Base-by-base conservation (phyloP, 2,113 vertebrate genomes). In the Mirounga angustirostris region DNA sequence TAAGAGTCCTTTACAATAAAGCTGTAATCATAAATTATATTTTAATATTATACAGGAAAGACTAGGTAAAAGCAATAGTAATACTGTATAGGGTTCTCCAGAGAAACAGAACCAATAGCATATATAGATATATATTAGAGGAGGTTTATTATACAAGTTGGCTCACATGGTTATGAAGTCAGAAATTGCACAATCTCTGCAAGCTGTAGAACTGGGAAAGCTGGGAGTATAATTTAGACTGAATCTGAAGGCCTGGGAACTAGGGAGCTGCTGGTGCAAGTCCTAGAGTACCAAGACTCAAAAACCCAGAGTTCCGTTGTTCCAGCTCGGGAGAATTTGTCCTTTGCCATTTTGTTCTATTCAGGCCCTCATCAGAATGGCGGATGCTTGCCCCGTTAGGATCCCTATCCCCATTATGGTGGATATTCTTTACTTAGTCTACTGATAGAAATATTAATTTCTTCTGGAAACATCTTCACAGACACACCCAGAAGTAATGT, bases 1-100 rank as follows among this genome's bases (percentile, higher is more conserved):
- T 69, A 79, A 40, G 26, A 85, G 22, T 85, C 71, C 40, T 84
- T 7, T 58, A 59, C 71, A 69, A 19, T 65, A 74, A 88, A 88
- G 59, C 24, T 40, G 26, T 78, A 69, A 89, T 89, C 83, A 52
- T 61, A 59, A 84, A 52, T 90, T 90, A 52, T 61, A 89, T 93
- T 83, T 93, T 76, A 50, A 67, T 67, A 96, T 83, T 76, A 78
- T 22, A 18, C 16, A 50, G 30, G 83, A 58, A 58, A 76, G 26
- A 54, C 33, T 63, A 93, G 21, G 28, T 76, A 59, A 92, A 88
- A 73, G 61, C 21, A 83, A 74, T 5, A 19, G 71, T 59, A 61
- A 73, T 71, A 52, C 30, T 58, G 15, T 93, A 36, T 84, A 67
- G 69, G 33, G 43, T 52, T 76, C 4, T 92, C 30, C 43, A 52